A percentile compares a stretch with the other conserved stretches of the same genome.
phyloP scores from a whole-genome alignment of 2,113 vertebrate genomes.

The Mystacornis crossleyi region DNA sequence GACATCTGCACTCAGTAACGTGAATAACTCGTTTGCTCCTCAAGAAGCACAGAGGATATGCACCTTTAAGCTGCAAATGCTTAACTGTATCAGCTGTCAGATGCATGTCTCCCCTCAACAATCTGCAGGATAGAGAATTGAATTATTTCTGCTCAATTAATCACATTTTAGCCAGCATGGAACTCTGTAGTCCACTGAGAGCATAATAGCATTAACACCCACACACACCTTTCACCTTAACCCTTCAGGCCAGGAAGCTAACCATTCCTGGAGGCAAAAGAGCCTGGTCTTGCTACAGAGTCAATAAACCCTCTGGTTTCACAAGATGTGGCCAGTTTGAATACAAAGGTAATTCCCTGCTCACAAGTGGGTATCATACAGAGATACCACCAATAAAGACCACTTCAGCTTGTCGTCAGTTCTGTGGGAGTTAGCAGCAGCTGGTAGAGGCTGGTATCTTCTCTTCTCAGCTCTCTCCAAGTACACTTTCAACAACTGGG shows the following conservation, averaged over 20 bases:
- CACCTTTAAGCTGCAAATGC: neutral
- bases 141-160: neutral
- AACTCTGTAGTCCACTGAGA: neutral
- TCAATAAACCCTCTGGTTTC: neutral
- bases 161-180: neutral
- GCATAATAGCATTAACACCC: neutral
- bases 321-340: neutral
- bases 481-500: neutral
- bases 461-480: neutral
- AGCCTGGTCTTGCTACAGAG: neutral
- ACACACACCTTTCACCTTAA: neutral
- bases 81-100: neutral
- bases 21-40: neutral
- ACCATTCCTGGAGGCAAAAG: neutral
- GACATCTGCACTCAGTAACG: neutral
- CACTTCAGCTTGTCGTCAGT: neutral
- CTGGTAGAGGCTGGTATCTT: neutral
- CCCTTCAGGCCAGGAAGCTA: neutral
- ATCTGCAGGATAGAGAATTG: neutral
- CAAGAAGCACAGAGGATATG: neutral
- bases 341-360: neutral
- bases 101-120: neutral
- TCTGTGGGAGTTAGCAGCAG: neutral
- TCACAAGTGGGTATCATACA: neutral
- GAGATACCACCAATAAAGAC: neutral